Percentiles rank a stretch among this genome's conserved stretches.
phyloP scores from a whole-genome alignment of 2,888 invertebrate genomes.

The Drosophila fulvimacula region DNA sequence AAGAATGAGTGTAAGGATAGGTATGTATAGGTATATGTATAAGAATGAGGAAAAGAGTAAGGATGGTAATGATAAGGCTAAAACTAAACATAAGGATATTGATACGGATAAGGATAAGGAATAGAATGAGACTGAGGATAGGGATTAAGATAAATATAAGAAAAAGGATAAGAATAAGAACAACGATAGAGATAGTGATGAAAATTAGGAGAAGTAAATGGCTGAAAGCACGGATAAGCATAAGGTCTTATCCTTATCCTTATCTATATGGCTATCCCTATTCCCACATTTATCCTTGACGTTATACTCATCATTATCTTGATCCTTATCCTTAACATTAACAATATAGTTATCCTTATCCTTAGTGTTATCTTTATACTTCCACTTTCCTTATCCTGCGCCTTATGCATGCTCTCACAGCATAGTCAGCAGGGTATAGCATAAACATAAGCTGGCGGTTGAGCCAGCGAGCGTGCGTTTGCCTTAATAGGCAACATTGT shows the following conservation, averaged over 20 bases:
- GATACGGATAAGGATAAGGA: too few relatives aligned
- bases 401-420: neutral
- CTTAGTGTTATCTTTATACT: neutral
- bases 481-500: conserved; percentile 61
- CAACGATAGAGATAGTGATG: too few relatives aligned
- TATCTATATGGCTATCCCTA: neutral
- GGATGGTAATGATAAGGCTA: too few relatives aligned
- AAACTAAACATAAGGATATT: too few relatives aligned
- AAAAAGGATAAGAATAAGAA: too few relatives aligned
- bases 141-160: too few relatives aligned
- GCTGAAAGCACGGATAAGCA: too few relatives aligned
- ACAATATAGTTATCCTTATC: neutral
- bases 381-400: neutral
- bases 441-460: neutral
- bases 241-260: neutral
- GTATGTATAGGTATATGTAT: too few relatives aligned
- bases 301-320: neutral
- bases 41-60: too few relatives aligned
- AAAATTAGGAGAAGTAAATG: too few relatives aligned
- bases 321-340: neutral
- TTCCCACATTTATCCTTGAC: neutral
- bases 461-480: conserved; percentile 53
- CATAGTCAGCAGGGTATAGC: conserved; percentile 25
- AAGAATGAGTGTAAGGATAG: too few relatives aligned
- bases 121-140: too few relatives aligned